These are phyloP conservation scores for Pseudachorutes palmiensis DNA, from an alignment of 1,140 invertebrate species.

Conservation along the genomic window DNA sequence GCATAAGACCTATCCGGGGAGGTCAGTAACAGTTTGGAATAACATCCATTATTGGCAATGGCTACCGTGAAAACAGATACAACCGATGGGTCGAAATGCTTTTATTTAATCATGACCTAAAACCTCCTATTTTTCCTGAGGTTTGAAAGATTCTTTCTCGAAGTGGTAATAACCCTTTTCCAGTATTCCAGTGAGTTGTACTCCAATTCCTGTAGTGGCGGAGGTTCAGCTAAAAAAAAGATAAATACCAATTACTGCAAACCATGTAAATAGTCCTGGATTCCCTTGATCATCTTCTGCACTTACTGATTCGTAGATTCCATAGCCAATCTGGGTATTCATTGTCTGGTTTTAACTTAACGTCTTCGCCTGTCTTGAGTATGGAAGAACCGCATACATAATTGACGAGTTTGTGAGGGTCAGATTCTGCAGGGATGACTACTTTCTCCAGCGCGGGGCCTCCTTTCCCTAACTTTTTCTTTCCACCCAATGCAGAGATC, in stretches of 20 bases:
- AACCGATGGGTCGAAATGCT: too few species aligned
- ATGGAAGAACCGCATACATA: conserved; percentile 83
- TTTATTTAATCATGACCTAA: background rate
- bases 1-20: too few species aligned
- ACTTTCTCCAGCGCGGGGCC: conserved; percentile 56
- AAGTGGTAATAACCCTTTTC: background rate
- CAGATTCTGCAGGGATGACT: conserved; percentile 73
- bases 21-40: too few species aligned
- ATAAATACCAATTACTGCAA: background rate
- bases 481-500: conserved; percentile 16
- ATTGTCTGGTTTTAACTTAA: conserved; percentile 70
- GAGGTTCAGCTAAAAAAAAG: background rate
- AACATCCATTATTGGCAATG: too few species aligned
- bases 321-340: conserved; percentile 94
- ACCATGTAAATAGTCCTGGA: background rate
- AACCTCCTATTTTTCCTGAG: background rate
- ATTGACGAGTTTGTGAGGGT: conserved; percentile 65
- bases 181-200: conserved; percentile 9
- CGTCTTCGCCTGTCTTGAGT: conserved; percentile 63
- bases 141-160: background rate
- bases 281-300: too few species aligned
- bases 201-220: background rate
- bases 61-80: too few species aligned
- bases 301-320: conserved; percentile 53
- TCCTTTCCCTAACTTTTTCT: conserved; percentile 53